Evolutionary conservation across 2,888 invertebrate species (phyloP).

Genomic region (Cephus spinipes): DNA sequence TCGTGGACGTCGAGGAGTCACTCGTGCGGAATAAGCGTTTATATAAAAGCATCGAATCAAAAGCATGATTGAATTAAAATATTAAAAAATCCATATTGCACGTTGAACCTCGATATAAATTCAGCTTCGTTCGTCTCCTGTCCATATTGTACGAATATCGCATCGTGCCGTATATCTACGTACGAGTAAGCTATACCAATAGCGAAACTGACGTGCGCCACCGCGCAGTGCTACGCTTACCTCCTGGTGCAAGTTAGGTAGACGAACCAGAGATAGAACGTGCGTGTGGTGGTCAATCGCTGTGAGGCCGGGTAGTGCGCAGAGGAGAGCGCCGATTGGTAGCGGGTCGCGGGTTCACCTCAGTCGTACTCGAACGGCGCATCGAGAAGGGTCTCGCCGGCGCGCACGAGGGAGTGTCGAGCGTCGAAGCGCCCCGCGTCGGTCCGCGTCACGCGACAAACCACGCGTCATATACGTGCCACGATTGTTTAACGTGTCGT

Average conservation of each 20-base stretch:
- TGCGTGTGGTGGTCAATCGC: constrained; percentile 53
- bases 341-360: constrained; percentile 46
- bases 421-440: constrained; percentile 5
- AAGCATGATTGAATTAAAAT: background rate
- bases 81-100: background rate
- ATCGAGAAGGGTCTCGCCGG: constrained; percentile 51
- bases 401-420: background rate
- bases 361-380: constrained; percentile 64
- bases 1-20: background rate
- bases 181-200: background rate
- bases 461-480: constrained; percentile 14
- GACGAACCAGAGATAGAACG: constrained; percentile 13
- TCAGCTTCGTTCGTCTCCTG: background rate
- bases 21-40: background rate
- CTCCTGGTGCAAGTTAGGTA: background rate
- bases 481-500: background rate
- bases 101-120: background rate
- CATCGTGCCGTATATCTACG: background rate
- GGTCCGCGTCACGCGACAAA: background rate
- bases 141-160: background rate
- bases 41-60: background rate
- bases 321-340: constrained; percentile 55
- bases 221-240: background rate
- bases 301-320: constrained; percentile 41
- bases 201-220: background rate